Percentiles rank a stretch among this genome's conserved stretches.
Evolutionary conservation across 2,113 vertebrate species (phyloP).

Genomic region (Platycercus adscitus): DNA sequence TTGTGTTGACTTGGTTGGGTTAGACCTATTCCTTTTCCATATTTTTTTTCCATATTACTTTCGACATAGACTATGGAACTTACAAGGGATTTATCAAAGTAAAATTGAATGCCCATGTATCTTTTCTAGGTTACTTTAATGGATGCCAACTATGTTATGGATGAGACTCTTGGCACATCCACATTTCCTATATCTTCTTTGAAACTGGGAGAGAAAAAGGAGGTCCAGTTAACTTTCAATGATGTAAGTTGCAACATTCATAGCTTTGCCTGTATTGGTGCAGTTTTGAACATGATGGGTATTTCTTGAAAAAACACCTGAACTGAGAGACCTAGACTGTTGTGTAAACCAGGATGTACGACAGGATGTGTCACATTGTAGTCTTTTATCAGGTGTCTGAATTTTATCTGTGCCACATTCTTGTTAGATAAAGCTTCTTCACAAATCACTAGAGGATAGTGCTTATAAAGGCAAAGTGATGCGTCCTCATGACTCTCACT

Average conservation of each 20-base stretch:
- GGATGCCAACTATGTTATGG: constrained; percentile 98
- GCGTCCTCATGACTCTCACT: background rate
- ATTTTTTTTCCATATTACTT: background rate
- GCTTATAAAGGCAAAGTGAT: background rate
- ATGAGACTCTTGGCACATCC: constrained; percentile 90
- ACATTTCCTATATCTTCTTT: constrained; percentile 84
- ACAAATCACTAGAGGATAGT: background rate
- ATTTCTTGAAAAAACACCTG: background rate
- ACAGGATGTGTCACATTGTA: background rate
- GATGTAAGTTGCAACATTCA: constrained; percentile 76
- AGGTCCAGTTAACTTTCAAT: constrained; percentile 85
- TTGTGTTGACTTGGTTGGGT: background rate
- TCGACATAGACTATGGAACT: background rate
- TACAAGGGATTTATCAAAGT: background rate
- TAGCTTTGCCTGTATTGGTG: background rate
- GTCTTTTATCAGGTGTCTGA: background rate
- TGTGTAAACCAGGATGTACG: background rate
- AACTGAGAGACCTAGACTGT: background rate
- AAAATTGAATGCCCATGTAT: background rate
- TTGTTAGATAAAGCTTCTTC: background rate
- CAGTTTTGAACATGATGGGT: background rate
- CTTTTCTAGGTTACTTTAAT: constrained; percentile 89
- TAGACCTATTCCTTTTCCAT: background rate
- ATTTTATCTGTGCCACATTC: background rate
- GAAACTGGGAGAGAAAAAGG: constrained; percentile 84